Evolutionary conservation across 2,113 vertebrate species (phyloP), one percentile per base, ranked within the genome.

Genomic region (Larimichthys polyactis): DNA sequence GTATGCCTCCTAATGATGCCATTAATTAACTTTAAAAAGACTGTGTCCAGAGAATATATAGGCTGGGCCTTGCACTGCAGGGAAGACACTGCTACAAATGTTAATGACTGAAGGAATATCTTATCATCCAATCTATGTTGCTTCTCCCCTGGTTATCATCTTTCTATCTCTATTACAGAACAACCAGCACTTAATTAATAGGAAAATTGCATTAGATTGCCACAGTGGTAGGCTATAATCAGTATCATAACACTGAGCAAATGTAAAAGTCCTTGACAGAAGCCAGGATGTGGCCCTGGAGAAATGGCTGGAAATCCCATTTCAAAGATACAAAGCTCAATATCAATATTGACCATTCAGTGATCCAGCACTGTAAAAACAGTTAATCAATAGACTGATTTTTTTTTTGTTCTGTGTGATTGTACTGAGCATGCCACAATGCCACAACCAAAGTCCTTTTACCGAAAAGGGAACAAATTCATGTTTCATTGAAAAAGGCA

Each of bases 21-120:
- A 87, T 92, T 91, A 89, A 90, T 91, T 91, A 86, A 76, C 73
- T 83, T 80, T 85, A 87, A 89, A 86, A 87, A 87, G 73, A 79
- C 74, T 64, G 72, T 81, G 81, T 82, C 86, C 54, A 74, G 14
- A 82, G 71, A 88, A 81, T 72, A 82, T 75, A 87, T 58, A 83
- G 63, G 58, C 75, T 75, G 27, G 15, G 72, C 20, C 40, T 66
- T 46, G 43, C 65, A 54, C 64, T 75, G n/a, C 52, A 77, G 78
- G 40, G 75, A 87, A 71, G 71, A 77, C 71, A 80, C 20, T 67
- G 65, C 54, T 71, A 67, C 70, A 84, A 89, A 80, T 78, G 79
- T 89, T 91, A 91, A 77, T 81, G 79, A 84, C 48, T 57, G 65
- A 83, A 86, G 51, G 43, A 64, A 81, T 78, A 81, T 86, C 71